Percentiles rank a stretch among this genome's conserved stretches.
Evolutionary conservation across 1,140 invertebrate genomes (phyloP).

Genomic region (Hypsibius dujardini): DNA sequence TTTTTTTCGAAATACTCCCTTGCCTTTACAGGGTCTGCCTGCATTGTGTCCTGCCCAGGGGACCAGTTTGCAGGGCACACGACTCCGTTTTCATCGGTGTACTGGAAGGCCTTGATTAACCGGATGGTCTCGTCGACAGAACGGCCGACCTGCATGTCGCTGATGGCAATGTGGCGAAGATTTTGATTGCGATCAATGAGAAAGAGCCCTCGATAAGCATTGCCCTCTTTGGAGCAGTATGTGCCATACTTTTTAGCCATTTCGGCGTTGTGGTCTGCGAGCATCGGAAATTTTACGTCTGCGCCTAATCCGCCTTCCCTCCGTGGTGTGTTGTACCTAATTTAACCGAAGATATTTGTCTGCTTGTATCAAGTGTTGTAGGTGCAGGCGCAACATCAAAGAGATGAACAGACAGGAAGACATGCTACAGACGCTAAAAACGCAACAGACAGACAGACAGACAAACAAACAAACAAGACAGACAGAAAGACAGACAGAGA

Average conservation of each 20-base stretch:
- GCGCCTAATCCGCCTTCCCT: conserved; percentile 1
- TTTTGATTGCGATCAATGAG: conserved; percentile 34
- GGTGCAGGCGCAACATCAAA: no score
- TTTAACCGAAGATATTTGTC: no score
- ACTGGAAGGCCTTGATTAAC: conserved; percentile 44
- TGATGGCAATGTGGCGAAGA: conserved; percentile 33
- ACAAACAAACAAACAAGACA: no score
- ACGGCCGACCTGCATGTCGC: conserved; percentile 36
- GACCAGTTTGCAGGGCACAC: conserved; percentile 94
- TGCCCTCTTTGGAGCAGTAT: not conserved
- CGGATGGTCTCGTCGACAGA: conserved; percentile 35
- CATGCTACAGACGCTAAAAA: no score
- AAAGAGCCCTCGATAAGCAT: conserved; percentile 32
- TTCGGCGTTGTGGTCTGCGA: not conserved
- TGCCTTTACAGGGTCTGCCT: conserved; percentile 62
- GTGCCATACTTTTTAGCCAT: not conserved
- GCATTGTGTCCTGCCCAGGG: conserved; percentile 84
- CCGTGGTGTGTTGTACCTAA: conserved; percentile 53
- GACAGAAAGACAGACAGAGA: no score
- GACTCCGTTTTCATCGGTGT: conserved; percentile 33
- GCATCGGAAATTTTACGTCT: conserved; percentile 37
- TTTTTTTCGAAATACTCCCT: conserved; percentile 57
- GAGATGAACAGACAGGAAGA: no score
- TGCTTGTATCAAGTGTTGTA: no score
- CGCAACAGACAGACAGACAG: no score